Conservation (phyloP, 2,888 invertebrate species). For the Harpalus rufipes region DNA sequence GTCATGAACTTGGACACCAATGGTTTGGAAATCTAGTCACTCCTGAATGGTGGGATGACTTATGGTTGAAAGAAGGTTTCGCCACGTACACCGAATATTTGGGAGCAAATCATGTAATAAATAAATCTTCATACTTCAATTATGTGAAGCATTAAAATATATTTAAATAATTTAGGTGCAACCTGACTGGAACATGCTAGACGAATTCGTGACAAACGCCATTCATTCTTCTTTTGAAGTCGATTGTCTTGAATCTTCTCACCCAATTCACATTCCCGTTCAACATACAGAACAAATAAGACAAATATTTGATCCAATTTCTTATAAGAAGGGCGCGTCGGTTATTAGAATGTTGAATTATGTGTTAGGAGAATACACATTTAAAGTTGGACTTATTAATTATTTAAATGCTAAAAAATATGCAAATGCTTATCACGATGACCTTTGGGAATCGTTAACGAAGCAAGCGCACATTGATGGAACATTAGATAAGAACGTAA, state of each 20-base stretch:
- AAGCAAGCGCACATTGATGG: slow-evolving; percentile 78
- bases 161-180: slow-evolving; percentile 76
- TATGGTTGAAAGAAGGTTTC: slow-evolving; percentile 89
- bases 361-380: slow-evolving; percentile 82
- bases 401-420: slow-evolving; percentile 79
- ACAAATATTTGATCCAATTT: slow-evolving; percentile 85
- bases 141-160: not conserved
- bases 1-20: slow-evolving; percentile 88
- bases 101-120: slow-evolving; percentile 79
- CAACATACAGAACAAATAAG: slow-evolving; percentile 81
- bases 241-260: slow-evolving; percentile 82
- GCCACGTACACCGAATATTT: slow-evolving; percentile 82
- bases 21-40: slow-evolving; percentile 89
- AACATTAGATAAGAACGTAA: slow-evolving; percentile 75
- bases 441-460: slow-evolving; percentile 84
- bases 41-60: slow-evolving; percentile 84
- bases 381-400: slow-evolving; percentile 79
- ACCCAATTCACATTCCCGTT: slow-evolving; percentile 83
- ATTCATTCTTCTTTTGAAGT: slow-evolving; percentile 79
- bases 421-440: slow-evolving; percentile 82
- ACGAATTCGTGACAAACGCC: slow-evolving; percentile 80
- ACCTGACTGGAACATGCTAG: slow-evolving; percentile 80
- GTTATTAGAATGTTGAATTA: slow-evolving; percentile 86
- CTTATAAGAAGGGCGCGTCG: slow-evolving; percentile 87
- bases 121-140: slow-evolving; percentile 7